Base-by-base conservation (phyloP, 2,797 vertebrate genomes). In the Poecilia picta region DNA sequence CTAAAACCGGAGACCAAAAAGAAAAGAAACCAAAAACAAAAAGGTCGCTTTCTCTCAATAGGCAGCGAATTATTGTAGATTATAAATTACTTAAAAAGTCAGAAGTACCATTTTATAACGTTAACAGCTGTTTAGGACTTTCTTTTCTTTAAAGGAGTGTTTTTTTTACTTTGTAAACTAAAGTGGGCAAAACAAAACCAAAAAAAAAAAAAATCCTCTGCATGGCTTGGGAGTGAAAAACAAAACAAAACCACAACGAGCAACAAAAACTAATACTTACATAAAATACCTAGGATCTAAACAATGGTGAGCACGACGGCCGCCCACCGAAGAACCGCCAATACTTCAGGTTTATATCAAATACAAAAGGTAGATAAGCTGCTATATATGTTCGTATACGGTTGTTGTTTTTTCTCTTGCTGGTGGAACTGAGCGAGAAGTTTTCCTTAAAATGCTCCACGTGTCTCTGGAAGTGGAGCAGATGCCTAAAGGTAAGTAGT, bases 71-170 rank as follows among this genome's bases (percentile, higher is more conserved):
- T 89, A 92, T 91, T 81, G 85, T 91, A 90, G 90, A 93, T 90
- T 93, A 94, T 91, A 94, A 93, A 94, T 94, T 90, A 93, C 90
- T 62, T 87, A 93, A 88, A 95, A 92, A 94, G 92, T 90, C 91
- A 89, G 83, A 93, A 89, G 92, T 94, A 93, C 95, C 93, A 83
- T 85, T 87, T 92, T 92, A 90, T 80, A 90, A 92, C 87, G 87
- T 85, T 90, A 87, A 84, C 86, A 91, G 84, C 88, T 76, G 89
- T 76, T 81, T 85, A 81, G 43, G 5, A 74, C 81, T 78, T 76
- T 76, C 82, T 79, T 71, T 82, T 81, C 72, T 73, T 85, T 89
- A 86, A 79, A 78, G 84, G 79, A 89, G 90, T 92, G 88, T 84
- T 49, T 16, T 49, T 49, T 49, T 13, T 88, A n/a, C n/a, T 85